Evolutionary conservation across 2,797 vertebrate species (phyloP), one percentile per base, ranked within the genome.

Genomic region (Paramormyrops hopkinsi): DNA sequence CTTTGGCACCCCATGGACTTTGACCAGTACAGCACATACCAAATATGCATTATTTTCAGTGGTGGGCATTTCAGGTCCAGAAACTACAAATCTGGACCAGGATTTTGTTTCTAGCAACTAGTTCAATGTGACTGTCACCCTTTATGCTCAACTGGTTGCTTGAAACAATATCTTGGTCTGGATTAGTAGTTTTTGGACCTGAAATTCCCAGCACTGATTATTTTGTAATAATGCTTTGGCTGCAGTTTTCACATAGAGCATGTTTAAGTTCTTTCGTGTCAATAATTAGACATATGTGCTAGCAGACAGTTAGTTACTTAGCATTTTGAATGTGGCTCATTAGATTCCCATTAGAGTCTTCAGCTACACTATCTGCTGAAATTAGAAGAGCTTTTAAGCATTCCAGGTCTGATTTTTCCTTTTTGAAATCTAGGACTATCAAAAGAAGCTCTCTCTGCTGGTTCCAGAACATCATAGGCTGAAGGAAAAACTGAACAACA

Each of bases 401-500:
- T 46, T 25, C n/a, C 82, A 51, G 46, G 44, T 22, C 17, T 88
- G 59, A 12, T 33, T 12, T 89, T 29, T 37, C 5, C 0, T 22
- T 65, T 85, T 4, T 83, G 12, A 37, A 29, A 89, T 92, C 59
- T 93, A 99, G 99, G 98, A 99, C 37, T 97, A 97, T 94, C 97
- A 99, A 93, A 97, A 96, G 93, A 97, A 97, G 93, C 93, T 99
- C 86, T 94, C 93, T 89, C 96, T 93, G 91, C 92, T 99, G 92
- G 95, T 97, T 92, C 98, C 98, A 46, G 98, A 99, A 92, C 98
- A 99, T 92, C 97, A 96, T 17, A 94, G 95, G 89, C 92, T 99
- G 92, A 95, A 92, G n/a, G 98, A 99, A 93, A 98, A 95, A 94
- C 95, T 99, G 88, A 96, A 94, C 94, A 97, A 95, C 22, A 92